A percentile compares a stretch with the other conserved stretches of the same genome.
These are phyloP conservation scores for Charadrius vociferus DNA, from an alignment of 2,113 vertebrate genomes.

Conservation along the genomic window DNA sequence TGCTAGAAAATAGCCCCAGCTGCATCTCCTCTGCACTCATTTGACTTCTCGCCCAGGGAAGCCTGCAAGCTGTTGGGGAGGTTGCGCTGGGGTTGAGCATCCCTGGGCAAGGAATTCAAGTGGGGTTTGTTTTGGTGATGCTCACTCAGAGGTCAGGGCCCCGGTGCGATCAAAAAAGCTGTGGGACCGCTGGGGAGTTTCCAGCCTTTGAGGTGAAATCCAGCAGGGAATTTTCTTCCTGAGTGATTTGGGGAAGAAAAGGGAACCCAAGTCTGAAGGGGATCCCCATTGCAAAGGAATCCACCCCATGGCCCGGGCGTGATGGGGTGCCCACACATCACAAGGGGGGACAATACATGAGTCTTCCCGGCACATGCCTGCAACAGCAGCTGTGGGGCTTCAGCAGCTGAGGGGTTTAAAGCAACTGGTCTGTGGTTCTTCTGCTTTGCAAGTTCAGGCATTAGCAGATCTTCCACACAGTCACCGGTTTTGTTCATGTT, in stretches of 20 bases:
- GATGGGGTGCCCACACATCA: neutral
- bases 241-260: neutral
- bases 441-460: neutral
- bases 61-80: neutral
- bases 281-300: neutral
- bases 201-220: neutral
- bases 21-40: neutral
- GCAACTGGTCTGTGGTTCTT: neutral
- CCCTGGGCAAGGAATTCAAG: neutral
- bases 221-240: neutral
- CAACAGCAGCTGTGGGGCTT: neutral
- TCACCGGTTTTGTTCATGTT: fast-evolving
- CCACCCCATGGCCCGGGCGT: fast-evolving
- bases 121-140: neutral
- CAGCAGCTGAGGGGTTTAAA: neutral
- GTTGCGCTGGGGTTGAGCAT: neutral
- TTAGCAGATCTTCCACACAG: neutral
- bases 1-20: neutral
- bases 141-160: neutral
- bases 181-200: neutral
- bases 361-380: neutral
- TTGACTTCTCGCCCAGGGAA: neutral
- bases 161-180: neutral
- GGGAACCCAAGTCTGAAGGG: neutral
- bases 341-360: fast-evolving